Evolutionary conservation across 1,140 invertebrate genomes (phyloP), one percentile per base, ranked within the genome.

Genomic region (Nymphalis io): DNA sequence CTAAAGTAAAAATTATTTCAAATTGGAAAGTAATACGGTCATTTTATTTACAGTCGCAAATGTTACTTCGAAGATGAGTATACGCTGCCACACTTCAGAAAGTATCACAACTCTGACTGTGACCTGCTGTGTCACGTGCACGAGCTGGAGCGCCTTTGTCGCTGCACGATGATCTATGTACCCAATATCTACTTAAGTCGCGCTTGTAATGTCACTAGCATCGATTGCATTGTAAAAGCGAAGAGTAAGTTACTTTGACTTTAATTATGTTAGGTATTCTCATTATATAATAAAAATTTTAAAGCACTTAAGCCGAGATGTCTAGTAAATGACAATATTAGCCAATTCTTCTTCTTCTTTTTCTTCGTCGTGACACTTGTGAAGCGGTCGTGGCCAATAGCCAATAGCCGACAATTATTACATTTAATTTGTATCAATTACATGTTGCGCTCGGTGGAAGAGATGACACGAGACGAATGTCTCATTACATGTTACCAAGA

Each of bases 91-190:
- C 74, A 72, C 62, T 88, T 87, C 69, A 18, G 38, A 1, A 18
- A 65, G 11, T 90, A 86, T 64, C 80, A 71, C 69, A 82, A 84
- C 64, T 81, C 84, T 0, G 86, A 89, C 72, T 90, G 88, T 67
- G 79, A 84, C 48, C 71, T 81, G 10, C 55, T 83, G 20, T 90
- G 88, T 64, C 65, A 74, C 39, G 74, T 83, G 8, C 21, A 23
- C 0, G 65, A 74, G 4, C 58, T 88, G 6, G 68, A 80, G 62
- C 55, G 46, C 0, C 48, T 65, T 0, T 90, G 88, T 58, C 55
- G 73, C 8, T 90, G 88, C 68, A 39, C 62, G 1, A 70, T 79
- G n/a, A 57, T 74, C 15, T 85, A 75, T 62, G 23, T 84, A 23
- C 86, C 87, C 0, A n/a, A 75, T 15, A 51, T 81, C 6, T 72